Percentiles rank a stretch among this genome's conserved stretches.
Evolutionary conservation across 2,797 vertebrate species (phyloP).

Genomic region (Pristis pectinata): DNA sequence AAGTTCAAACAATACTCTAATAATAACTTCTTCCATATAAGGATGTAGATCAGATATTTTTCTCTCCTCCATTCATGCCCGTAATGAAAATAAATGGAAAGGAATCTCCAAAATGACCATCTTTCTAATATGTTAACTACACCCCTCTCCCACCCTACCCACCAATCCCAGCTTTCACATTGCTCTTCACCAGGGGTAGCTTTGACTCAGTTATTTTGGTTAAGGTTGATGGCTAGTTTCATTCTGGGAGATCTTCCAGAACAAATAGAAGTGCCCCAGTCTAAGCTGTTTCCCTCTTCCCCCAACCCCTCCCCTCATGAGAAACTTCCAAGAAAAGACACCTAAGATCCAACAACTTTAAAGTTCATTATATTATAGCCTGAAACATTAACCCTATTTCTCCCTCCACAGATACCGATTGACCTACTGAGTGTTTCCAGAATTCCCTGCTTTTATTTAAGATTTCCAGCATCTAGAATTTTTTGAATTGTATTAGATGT

Average conservation of each 20-base stretch:
- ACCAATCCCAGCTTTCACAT: not conserved
- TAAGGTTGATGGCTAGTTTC: not conserved
- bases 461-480: no score
- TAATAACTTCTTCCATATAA: not conserved
- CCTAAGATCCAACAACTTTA: not conserved
- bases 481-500: not conserved
- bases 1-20: not conserved
- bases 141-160: not conserved
- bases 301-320: no score
- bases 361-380: no score
- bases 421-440: no score
- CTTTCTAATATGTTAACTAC: not conserved
- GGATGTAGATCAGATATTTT: not conserved
- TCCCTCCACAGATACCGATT: no score
- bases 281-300: not conserved
- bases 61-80: not conserved
- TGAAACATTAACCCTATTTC: no score
- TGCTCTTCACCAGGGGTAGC: not conserved
- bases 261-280: not conserved
- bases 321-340: not conserved
- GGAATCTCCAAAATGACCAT: not conserved
- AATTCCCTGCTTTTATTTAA: no score
- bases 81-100: not conserved
- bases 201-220: not conserved
- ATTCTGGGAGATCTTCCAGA: not conserved